These are phyloP conservation scores for Scrobipalpa atriplicella DNA, from an alignment of 2,888 invertebrate genomes.

Conservation along the genomic window DNA sequence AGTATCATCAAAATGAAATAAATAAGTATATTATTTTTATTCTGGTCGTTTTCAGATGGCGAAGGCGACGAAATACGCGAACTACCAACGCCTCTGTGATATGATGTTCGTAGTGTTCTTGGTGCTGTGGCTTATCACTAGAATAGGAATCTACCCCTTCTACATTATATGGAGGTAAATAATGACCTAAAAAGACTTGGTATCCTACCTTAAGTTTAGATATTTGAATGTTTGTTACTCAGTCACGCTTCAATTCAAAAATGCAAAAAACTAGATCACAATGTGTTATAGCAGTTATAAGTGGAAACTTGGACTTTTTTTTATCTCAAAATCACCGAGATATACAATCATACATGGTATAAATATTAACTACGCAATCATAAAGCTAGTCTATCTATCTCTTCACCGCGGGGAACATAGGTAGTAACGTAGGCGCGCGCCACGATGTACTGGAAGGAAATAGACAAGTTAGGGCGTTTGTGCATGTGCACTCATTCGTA, in stretches of 20 bases:
- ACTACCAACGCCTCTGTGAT: constrained; percentile 94
- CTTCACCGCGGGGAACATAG: constrained; percentile 96
- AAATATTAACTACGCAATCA: too few relatives aligned
- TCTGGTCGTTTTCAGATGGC: constrained; percentile 85
- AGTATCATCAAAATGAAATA: too few relatives aligned
- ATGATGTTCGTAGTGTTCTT: constrained; percentile 94
- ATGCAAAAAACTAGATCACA: too few relatives aligned
- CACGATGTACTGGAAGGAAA: constrained; percentile 89
- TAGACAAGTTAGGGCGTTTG: too few relatives aligned
- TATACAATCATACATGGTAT: too few relatives aligned
- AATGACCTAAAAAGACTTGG: constrained; percentile 30
- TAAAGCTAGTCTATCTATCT: too few relatives aligned
- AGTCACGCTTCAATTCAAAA: too few relatives aligned
- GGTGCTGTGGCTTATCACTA: constrained; percentile 94
- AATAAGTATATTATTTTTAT: background rate
- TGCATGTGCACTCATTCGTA: too few relatives aligned
- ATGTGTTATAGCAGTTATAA: too few relatives aligned
- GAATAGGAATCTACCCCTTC: constrained; percentile 94
- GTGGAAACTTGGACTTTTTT: too few relatives aligned
- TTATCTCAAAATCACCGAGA: too few relatives aligned
- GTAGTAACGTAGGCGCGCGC: constrained; percentile 91
- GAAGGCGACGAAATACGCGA: constrained; percentile 97
- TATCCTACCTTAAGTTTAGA: background rate
- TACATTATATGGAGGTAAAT: constrained; percentile 91
- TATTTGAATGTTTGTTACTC: too few relatives aligned